These are phyloP conservation scores for Struthidea cinerea DNA, from an alignment of 2,113 vertebrate genomes.

Conservation along the genomic window DNA sequence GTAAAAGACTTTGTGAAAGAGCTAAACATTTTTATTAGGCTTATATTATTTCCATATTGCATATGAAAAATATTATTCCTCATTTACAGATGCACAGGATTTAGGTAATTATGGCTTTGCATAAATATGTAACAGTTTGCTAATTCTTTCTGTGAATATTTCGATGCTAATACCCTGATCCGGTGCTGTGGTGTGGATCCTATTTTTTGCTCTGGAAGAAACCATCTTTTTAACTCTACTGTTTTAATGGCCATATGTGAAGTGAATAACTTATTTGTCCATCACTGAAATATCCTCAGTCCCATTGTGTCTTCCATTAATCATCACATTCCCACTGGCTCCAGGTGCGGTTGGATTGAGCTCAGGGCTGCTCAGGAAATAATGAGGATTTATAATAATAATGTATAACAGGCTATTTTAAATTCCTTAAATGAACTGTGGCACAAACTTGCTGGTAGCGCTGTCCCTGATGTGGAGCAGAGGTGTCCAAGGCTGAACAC, in stretches of 20 bases:
- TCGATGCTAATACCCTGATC: not conserved
- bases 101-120: slow-evolving; percentile 14
- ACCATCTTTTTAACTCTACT: not conserved
- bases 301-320: not conserved
- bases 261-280: not conserved
- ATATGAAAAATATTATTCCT: not conserved
- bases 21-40: slow-evolving; percentile 11
- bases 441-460: not conserved
- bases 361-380: not conserved
- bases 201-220: not conserved
- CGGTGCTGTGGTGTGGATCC: not conserved
- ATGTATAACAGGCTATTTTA: not conserved
- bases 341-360: not conserved
- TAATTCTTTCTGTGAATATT: not conserved
- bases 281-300: not conserved
- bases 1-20: not conserved
- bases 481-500: not conserved
- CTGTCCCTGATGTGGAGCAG: not conserved
- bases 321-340: not conserved
- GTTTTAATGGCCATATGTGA: not conserved
- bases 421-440: not conserved
- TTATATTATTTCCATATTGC: not conserved
- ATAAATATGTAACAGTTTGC: slow-evolving; percentile 18
- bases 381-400: not conserved
- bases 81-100: not conserved